These are phyloP conservation scores for Betta splendens DNA, from an alignment of 2,797 vertebrate genomes.

Conservation along the genomic window DNA sequence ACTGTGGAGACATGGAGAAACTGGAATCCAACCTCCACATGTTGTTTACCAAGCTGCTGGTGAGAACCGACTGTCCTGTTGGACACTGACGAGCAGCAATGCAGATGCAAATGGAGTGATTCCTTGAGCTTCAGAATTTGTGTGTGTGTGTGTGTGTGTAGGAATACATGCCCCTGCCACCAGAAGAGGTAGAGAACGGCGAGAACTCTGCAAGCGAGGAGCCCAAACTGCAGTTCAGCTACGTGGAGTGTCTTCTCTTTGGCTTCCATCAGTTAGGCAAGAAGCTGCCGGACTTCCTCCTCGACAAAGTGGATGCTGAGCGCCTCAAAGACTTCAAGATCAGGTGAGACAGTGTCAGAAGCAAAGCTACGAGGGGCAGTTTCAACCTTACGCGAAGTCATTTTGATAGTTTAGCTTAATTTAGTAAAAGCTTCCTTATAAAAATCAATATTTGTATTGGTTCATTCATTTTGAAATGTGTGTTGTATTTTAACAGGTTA, in stretches of 20 bases:
- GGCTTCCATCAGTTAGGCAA: conserved; percentile 96
- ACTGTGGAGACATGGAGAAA: conserved; percentile 98
- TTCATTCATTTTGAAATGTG: too few species aligned
- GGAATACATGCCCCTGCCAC: conserved; percentile 98
- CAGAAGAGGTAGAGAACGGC: conserved; percentile 95
- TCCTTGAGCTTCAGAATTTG: too few species aligned
- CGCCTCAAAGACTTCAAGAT: conserved; percentile 98
- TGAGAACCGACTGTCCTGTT: conserved; percentile 72
- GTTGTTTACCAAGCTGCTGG: conserved; percentile 95
- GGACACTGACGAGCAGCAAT: not conserved
- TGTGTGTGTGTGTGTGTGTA: conserved; percentile 40
- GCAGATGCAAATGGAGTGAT: too few species aligned
- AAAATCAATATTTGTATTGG: too few species aligned
- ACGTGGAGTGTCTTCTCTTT: conserved; percentile 95
- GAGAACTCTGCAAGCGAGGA: conserved; percentile 91
- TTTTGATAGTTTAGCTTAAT: too few species aligned
- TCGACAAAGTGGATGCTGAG: conserved; percentile 94
- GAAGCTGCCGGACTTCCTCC: conserved; percentile 96
- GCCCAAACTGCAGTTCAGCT: conserved; percentile 97
- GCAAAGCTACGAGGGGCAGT: too few species aligned
- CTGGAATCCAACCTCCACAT: conserved; percentile 96
- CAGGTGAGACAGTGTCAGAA: conserved; percentile 74
- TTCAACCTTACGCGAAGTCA: too few species aligned
- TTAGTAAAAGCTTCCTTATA: too few species aligned
- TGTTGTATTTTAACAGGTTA: conserved; percentile 79